Evolutionary conservation across 1,140 invertebrate species (phyloP), one percentile per base, ranked within the genome.

Genomic region (Eupristina koningsbergeri): DNA sequence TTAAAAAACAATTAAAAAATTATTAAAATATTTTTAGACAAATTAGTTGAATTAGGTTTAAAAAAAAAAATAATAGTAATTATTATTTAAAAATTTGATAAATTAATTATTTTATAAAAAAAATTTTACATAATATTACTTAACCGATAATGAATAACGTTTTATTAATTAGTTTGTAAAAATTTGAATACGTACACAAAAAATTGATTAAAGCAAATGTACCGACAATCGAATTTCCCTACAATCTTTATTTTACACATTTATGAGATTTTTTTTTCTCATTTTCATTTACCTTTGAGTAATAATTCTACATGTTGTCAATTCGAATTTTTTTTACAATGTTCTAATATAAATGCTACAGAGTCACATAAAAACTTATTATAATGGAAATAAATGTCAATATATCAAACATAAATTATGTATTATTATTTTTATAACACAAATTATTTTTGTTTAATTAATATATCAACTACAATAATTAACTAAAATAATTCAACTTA

Each of bases 391-490:
- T 67, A 63, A 84, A 80, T 84, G 69, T 81, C 58, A 36, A 76
- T 58, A 80, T 81, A 81, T 76, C 69, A 34, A 31, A 77, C 77
- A 69, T 74, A 41, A 19, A 71, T 45, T 22, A 45, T 45, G 58
- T 45, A 84, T 83, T 67, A 7, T 58, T 73, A 45, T 58, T 73
- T 34, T 73, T 73, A 29, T 84, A 74, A 80, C 50, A 80, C 7
- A 84, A 84, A 84, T 64, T 31, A 69, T 64, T 45, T 80, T 80
- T 86, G 83, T 89, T 89, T 89, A 88, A 85, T 86, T 76, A 76
- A 87, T 63, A 84, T 53, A 87, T 84, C 80, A 41, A 87, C 76
- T 81, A n/a, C 63, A 85, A 63, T 17, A 22, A 75, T 76, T 79
- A 17, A 69, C 26, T 26, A 71, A 74, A 61, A 74, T n/a, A 29